phyloP scores from a whole-genome alignment of 2,888 invertebrate genomes.

The Dione vanillae region DNA sequence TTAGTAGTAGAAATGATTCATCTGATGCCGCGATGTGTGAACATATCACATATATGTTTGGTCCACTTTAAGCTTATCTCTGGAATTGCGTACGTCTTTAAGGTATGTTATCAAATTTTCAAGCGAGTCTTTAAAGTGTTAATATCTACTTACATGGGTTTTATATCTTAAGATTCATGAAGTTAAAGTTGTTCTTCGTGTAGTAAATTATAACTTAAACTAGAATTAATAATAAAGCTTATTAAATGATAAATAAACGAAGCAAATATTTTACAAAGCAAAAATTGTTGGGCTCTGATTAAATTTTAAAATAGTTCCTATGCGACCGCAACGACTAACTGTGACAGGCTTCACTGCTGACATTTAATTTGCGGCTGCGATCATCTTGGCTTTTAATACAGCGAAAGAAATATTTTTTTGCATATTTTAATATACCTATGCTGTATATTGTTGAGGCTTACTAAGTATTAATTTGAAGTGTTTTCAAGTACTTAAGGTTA shows the following conservation, averaged over 20 bases:
- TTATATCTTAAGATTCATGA: background rate
- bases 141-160: background rate
- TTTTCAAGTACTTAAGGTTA: too few relatives aligned
- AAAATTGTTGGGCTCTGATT: constrained; percentile 37
- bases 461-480: background rate
- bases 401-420: constrained; percentile 14
- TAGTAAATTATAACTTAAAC: too few relatives aligned
- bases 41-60: background rate
- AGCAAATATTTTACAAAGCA: constrained; percentile 22
- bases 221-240: too few relatives aligned
- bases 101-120: constrained; percentile 35
- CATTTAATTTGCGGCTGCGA: constrained; percentile 44
- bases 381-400: constrained; percentile 40
- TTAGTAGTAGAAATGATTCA: constrained; percentile 57
- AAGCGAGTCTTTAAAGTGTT: background rate
- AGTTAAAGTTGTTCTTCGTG: too few relatives aligned
- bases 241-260: too few relatives aligned
- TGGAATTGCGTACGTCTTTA: constrained; percentile 20
- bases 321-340: constrained; percentile 42
- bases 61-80: background rate
- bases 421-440: constrained; percentile 13
- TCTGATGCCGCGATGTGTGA: constrained; percentile 48
- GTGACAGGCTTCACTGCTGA: constrained; percentile 42
- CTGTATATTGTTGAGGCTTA: too few relatives aligned
- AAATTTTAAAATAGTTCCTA: constrained; percentile 41